Evolutionary conservation across 2,888 invertebrate species (phyloP).

Genomic region (Drosophila siamana): DNA sequence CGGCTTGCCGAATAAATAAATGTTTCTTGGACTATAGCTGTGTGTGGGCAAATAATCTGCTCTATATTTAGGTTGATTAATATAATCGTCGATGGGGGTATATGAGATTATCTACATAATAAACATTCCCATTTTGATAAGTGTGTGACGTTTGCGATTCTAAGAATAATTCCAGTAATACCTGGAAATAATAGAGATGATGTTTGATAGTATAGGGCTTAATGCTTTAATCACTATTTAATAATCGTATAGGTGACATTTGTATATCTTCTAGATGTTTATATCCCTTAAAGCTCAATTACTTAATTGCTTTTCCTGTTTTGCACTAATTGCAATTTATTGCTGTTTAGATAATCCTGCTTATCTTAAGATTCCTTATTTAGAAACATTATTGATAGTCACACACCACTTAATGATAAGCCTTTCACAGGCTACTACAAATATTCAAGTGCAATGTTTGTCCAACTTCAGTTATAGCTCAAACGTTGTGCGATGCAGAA

Average conservation of each 20-base stretch:
- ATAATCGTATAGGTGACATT: not conserved
- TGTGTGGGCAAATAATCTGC: conserved; percentile 18
- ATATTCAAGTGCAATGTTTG: not conserved
- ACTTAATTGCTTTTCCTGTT: not conserved
- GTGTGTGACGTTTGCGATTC: conserved; percentile 8
- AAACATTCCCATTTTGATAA: conserved; percentile 16
- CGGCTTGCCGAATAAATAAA: not conserved
- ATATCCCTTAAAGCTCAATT: not conserved
- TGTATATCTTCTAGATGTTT: too few species aligned
- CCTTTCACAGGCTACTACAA: conserved; percentile 14
- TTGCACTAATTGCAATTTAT: not conserved
- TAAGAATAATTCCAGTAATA: not conserved
- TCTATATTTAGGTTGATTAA: conserved; percentile 6
- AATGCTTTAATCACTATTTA: not conserved
- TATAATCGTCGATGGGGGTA: conserved; percentile 15
- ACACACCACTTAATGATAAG: conserved; percentile 32
- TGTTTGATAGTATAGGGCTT: not conserved
- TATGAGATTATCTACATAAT: conserved; percentile 1
- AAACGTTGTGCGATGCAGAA: conserved; percentile 24
- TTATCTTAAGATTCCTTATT: conserved; percentile 24
- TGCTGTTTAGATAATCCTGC: not conserved
- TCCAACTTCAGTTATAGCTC: conserved; percentile 18
- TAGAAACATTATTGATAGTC: not conserved
- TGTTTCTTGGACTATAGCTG: conserved; percentile 10
- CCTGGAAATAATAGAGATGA: not conserved